Evolutionary conservation across 2,888 invertebrate genomes (phyloP), one percentile per base, ranked within the genome.

Genomic region (Campoletis raptor): DNA sequence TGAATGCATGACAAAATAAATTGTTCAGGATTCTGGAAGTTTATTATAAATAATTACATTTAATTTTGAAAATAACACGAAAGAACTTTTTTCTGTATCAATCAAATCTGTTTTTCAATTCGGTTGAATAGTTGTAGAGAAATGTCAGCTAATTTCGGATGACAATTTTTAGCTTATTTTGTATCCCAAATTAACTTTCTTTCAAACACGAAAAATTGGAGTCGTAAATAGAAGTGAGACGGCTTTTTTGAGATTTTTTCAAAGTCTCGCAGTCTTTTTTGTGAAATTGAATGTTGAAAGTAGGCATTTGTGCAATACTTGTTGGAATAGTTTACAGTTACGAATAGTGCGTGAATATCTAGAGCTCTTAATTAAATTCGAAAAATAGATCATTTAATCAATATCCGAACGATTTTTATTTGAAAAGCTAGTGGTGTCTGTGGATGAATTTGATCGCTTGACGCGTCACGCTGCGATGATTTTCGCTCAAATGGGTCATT

Each of bases 401-500:
- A 42, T 61, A 37, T 10, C n/a, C 4, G 45, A 15, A 52, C n/a
- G 12, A 45, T 72, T 70, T 18, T n/a, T 72, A 10, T 18, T 66
- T 18, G 45, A 30, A 30, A 54, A 73, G 45, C 12, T 73, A 21
- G 42, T 61, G 42, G 45, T n/a, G 9, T 12, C 24, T 18, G 21
- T 45, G 5, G 9, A 66, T n/a, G 64, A 77, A 30, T 10, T 45
- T 0, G 40, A 66, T 18, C 48, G 30, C n/a, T 10, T 77, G n/a
- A 10, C 48, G 18, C 24, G 76, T 12, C 45, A 64, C 0, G 30
- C 15, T 9, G 9, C 76, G 1, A 2, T 77, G 45, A 66, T 77
- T 18, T 2, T n/a, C 12, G 64, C 45, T 30, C 76, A 77, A n/a
- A 48, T 66, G 52, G 6, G 6, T 7, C 81, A 81, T 64, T 18